These are phyloP conservation scores for Poecilus cupreus DNA, from an alignment of 2,888 invertebrate species.

Conservation along the genomic window DNA sequence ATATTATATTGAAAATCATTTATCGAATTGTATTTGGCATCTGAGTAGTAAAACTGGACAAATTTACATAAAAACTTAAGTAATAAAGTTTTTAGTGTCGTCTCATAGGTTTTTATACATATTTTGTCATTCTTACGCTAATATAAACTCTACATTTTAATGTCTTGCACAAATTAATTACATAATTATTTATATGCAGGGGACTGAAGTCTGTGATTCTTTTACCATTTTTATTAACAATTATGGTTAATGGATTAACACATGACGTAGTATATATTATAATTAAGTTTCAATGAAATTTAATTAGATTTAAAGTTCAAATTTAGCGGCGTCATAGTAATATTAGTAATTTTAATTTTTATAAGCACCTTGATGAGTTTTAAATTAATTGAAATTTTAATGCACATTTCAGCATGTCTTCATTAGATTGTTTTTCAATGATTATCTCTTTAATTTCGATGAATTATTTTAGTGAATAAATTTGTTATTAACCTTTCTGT, in stretches of 20 bases:
- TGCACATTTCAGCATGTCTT: not conserved
- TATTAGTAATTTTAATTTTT: constrained; percentile 16
- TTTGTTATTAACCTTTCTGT: not conserved
- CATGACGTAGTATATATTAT: constrained; percentile 4
- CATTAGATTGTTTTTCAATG: not conserved
- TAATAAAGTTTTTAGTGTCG: constrained; percentile 26
- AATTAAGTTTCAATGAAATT: constrained; percentile 3
- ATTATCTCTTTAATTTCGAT: not conserved
- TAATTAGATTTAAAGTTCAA: constrained; percentile 33
- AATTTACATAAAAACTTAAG: constrained; percentile 1
- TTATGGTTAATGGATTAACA: constrained; percentile 8
- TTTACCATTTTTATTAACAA: not conserved
- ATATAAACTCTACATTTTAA: constrained; percentile 1
- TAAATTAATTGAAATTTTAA: constrained; percentile 13
- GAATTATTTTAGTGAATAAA: not conserved
- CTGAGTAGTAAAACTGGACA: not conserved
- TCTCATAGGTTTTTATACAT: not conserved
- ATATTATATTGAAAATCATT: not conserved
- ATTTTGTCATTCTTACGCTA: not conserved
- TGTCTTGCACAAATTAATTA: not conserved
- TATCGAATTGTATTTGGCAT: constrained; percentile 14
- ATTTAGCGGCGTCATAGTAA: not conserved
- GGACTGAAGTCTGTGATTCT: not conserved
- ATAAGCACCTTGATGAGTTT: not conserved
- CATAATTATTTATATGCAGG: not conserved